A percentile compares a stretch with the other conserved stretches of the same genome.
Conservation (phyloP, 2,797 vertebrate genomes). For the Octomys mimax region DNA sequence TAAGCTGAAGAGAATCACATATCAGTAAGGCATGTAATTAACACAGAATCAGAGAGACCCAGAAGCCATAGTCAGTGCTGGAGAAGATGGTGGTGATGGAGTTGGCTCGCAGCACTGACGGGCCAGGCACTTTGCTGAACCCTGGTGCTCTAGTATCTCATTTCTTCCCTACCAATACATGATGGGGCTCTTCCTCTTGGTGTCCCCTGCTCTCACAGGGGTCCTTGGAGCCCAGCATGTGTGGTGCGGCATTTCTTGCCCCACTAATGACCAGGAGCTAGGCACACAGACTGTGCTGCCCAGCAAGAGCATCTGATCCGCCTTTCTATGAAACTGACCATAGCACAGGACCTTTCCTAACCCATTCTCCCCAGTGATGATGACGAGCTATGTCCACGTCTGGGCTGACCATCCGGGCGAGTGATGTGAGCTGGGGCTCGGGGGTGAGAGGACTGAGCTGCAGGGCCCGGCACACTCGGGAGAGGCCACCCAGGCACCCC, state of each 20-base stretch:
- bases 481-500: no score
- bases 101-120: neutral
- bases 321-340: neutral
- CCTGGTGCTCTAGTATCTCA: neutral
- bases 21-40: neutral
- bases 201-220: neutral
- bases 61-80: neutral
- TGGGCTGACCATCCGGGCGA: accelerated
- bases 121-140: neutral
- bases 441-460: neutral
- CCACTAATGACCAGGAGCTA: neutral
- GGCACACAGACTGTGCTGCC: no score
- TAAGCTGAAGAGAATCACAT: neutral
- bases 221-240: accelerated
- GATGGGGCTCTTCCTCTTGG: no score
- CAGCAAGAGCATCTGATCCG: no score
- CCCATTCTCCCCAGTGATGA: accelerated
- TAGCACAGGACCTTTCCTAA: no score
- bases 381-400: neutral
- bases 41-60: neutral
- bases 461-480: neutral
- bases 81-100: neutral
- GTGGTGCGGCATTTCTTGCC: accelerated
- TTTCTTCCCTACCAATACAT: neutral
- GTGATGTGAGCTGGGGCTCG: accelerated